Base-by-base conservation (phyloP, 2,113 vertebrate genomes). In the Onychostruthus taczanowskii region DNA sequence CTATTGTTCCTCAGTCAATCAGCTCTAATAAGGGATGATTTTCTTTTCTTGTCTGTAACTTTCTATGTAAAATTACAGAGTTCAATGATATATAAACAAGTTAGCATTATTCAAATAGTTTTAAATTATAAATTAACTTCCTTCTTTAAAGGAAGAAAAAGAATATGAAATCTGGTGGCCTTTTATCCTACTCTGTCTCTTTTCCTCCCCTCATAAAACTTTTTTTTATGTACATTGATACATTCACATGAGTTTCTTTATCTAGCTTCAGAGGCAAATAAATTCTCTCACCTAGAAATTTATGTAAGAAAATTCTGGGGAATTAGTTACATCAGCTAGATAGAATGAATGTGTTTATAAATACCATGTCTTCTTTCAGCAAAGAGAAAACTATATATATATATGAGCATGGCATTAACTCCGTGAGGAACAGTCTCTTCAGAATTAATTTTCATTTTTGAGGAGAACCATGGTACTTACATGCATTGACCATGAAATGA, bases 291-390 rank as follows among this genome's bases (percentile, higher is more conserved):
- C 22, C 56, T 81, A 61, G 61, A 92, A 86, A 90, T 84, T 37
- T 55, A 72, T 62, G 31, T 52, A 43, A 56, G 90, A 59, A 81
- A 86, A 90, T 78, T 9, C 31, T 67, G 33, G 47, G 47, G 30
- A 95, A 74, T 89, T 81, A 79, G 12, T 91, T 93, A 73, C 22
- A 68, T 83, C 58, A 73, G 59, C 47, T 30, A 78, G 6, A 33
- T 67, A 72, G 47, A 96, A 90, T 22, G 33, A 62, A 35, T n/a
- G 37, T 66, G 47, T 87, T 96, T 67, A 52, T 92, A 90, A 88
- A 82, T 30, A 49, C 9, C 30, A 27, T 6, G 1, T 56, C 10
- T 74, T 23, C 35, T 88, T 91, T 70, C 37, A 82, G 47, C n/a
- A 49, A 64, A 90, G 78, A 14, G 27, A 79, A 67, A 28, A 26